Base-by-base conservation (phyloP, 1,140 invertebrate species). In the Ptiloglossa arizonensis region DNA sequence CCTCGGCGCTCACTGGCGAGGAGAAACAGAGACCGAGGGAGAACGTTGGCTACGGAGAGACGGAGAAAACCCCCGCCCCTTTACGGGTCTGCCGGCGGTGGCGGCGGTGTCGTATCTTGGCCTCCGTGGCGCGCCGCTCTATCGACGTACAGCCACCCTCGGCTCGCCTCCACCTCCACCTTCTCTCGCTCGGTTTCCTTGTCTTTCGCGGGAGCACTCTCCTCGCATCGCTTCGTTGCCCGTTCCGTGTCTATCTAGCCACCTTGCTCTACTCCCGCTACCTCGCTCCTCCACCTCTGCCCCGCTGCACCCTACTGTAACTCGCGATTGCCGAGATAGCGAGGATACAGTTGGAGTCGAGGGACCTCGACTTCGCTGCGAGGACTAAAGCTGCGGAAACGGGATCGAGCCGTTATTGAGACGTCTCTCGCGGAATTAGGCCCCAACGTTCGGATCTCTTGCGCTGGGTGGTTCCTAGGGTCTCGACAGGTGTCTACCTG, bases 101-200 rank as follows among this genome's bases (percentile, higher is more conserved):
- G 91, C 90, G 80, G 92, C 87, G 91, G 92, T 92, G 92, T 92
- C 91, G 92, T 92, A 91, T 92, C 92, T 93, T 92, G 91, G 91
- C 90, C 91, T 92, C 91, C 89, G 91, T 86, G 91, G 91, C 91
- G 91, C 91, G 91, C 91, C 91, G 91, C 91, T 92, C 91, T 92
- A 92, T 92, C 91, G 91, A 92, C 91, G 91, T 92, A 92, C 89
- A 87, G 87, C 89, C 88, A 89, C 89, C 89, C 89, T 89, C 80
- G 68, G 73, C 83, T 87, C 85, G 80, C 83, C 84, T 86, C 75
- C 82, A 83, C 79, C 56, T 71, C 63, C 73, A 73, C 76, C 83
- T 72, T 63, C 63, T 67, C 75, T 70, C 68, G 67, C 56, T 68
- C 52, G 59, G 50, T 68, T 56, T 64, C 83, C 63, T 54, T 75